These are phyloP conservation scores for Enteromius thamalakanensis DNA, from an alignment of 2,797 vertebrate species.

Conservation along the genomic window DNA sequence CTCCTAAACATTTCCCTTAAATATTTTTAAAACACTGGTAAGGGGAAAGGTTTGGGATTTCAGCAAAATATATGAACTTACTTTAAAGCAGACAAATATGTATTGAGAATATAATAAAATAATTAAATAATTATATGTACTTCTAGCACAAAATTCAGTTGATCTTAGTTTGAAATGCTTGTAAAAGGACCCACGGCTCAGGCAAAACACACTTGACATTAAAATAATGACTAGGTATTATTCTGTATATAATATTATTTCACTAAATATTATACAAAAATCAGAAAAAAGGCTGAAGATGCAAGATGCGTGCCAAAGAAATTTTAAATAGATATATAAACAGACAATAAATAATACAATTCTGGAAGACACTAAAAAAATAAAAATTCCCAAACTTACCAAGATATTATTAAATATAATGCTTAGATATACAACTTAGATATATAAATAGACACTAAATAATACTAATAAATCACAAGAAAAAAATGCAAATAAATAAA, in stretches of 20 bases:
- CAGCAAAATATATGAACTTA: neutral
- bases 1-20: conserved; percentile 21
- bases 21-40: conserved; percentile 43
- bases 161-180: neutral
- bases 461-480: too few species aligned
- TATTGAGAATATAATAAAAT: too few species aligned
- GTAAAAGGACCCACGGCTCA: neutral
- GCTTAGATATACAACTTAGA: too few species aligned
- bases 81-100: neutral
- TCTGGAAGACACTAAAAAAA: neutral
- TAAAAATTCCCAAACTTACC: conserved; percentile 74
- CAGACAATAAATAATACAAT: neutral
- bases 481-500: too few species aligned
- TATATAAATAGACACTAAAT: too few species aligned
- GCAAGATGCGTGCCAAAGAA: neutral
- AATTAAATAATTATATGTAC: neutral
- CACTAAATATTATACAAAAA: neutral
- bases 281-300: neutral
- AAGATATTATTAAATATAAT: conserved; percentile 70
- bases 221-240: neutral
- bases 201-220: neutral
- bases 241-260: too few species aligned
- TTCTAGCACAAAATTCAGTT: neutral
- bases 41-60: neutral
- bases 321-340: neutral